Conservation (phyloP, 1,140 invertebrate genomes). For the Drosophila bocqueti region DNA sequence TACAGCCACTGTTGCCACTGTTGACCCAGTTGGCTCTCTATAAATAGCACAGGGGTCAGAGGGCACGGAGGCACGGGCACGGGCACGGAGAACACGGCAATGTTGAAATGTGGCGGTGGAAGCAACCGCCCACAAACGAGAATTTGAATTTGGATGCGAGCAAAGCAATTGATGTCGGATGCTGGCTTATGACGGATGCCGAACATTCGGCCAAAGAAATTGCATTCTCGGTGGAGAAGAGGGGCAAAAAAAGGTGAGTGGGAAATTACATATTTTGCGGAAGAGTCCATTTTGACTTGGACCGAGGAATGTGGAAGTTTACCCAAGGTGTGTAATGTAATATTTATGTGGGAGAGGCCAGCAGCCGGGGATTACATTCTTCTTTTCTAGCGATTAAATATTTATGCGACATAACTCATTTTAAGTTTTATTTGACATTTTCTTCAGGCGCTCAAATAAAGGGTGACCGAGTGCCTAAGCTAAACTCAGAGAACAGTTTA, state of each 20-base stretch:
- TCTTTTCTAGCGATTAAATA: constrained; percentile 1
- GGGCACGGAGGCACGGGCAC: constrained; percentile 9
- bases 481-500: not conserved
- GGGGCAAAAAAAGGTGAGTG: not conserved
- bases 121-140: constrained; percentile 23
- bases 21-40: constrained; percentile 74
- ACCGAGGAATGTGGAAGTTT: constrained; percentile 3
- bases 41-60: constrained; percentile 62
- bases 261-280: constrained; percentile 47
- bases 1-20: constrained; percentile 48
- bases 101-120: not conserved
- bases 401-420: constrained; percentile 11
- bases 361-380: not conserved
- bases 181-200: constrained; percentile 46
- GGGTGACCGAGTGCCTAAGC: no score
- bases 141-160: constrained; percentile 34
- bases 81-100: constrained; percentile 1
- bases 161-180: constrained; percentile 46
- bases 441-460: not conserved
- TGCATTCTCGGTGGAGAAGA: constrained; percentile 17
- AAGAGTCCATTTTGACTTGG: constrained; percentile 16
- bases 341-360: constrained; percentile 35
- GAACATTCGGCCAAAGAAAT: constrained; percentile 39
- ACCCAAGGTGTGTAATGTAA: constrained; percentile 22
- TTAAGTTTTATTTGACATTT: constrained; percentile 8